Evolutionary conservation across 2,113 vertebrate genomes (phyloP), one percentile per base, ranked within the genome.

Genomic region (Spermophilus dauricus): DNA sequence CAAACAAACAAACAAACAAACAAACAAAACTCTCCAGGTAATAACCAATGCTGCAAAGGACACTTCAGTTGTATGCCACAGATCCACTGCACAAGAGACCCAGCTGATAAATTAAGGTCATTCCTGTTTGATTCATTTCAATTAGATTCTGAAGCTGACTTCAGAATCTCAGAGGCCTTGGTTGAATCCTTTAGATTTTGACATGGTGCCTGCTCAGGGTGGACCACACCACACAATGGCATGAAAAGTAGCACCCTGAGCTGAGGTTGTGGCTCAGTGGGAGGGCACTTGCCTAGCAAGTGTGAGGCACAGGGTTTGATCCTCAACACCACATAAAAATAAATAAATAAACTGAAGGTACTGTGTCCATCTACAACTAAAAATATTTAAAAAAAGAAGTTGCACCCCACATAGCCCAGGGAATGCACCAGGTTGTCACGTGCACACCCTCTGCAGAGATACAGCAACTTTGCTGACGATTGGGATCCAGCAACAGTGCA

Each of bases 31-130:
- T 63, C 14, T 17, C 51, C 51, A 53, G 51, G 51, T 53, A 99
- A 97, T 99, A 99, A 5, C 99, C 99, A 56, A 99, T 98, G 2
- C 99, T 98, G 0, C 99, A 99, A 96, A 99, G 99, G 1, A 96
- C 81, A 72, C 98, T 99, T 73, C 99, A 99, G 61, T 99, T 99
- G 0, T 99, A 99, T 93, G 99, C 99, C 61, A 99, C 32, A 0
- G 98, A 96, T 10, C 99, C 99, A 11, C 99, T 99, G 0, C 97
- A 98, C 63, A 99, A 98, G 90, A 99, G 97, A n/a, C 99, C 99
- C 4, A 99, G 99, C 97, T 99, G 99, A 92, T 99, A 99, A 96
- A 99, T 99, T 37, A 99, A 98, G 30, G 98, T 98, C 0, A 99
- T 99, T 96, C 99, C 99, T 99, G 72, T 63, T 63, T 63, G 61